phyloP scores from a whole-genome alignment of 2,113 vertebrate genomes.

The Thryonomys swinderianus region DNA sequence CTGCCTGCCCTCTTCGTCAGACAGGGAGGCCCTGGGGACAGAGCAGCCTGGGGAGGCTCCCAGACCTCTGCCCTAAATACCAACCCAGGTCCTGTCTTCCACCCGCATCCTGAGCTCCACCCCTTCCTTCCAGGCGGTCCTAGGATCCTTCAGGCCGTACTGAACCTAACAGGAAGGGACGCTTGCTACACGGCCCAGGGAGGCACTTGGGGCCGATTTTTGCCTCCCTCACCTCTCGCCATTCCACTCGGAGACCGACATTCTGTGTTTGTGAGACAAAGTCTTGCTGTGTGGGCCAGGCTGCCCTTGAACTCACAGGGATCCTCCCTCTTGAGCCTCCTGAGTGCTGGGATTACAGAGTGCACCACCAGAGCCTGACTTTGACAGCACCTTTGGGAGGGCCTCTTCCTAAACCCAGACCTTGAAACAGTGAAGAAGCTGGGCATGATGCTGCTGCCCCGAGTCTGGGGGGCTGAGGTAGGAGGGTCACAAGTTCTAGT shows the following conservation, averaged over 20 bases:
- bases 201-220: background rate
- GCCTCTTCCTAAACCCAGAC: background rate
- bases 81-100: background rate
- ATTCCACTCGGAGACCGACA: background rate
- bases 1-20: background rate
- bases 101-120: background rate
- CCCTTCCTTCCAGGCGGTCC: background rate
- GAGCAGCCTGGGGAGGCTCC: background rate
- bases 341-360: background rate
- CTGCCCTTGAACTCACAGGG: background rate
- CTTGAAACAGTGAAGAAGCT: background rate
- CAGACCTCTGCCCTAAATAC: background rate
- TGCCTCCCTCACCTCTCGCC: too few relatives aligned
- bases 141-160: background rate
- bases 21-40: background rate
- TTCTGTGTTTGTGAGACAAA: background rate
- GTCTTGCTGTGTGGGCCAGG: background rate
- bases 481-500: background rate
- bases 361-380: background rate
- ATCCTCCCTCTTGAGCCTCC: background rate
- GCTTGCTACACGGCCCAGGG: too few relatives aligned
- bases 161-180: background rate
- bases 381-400: background rate
- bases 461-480: background rate
- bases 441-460: background rate